Evolutionary conservation across 2,113 vertebrate genomes (phyloP).

Genomic region (Hemicordylus capensis): DNA sequence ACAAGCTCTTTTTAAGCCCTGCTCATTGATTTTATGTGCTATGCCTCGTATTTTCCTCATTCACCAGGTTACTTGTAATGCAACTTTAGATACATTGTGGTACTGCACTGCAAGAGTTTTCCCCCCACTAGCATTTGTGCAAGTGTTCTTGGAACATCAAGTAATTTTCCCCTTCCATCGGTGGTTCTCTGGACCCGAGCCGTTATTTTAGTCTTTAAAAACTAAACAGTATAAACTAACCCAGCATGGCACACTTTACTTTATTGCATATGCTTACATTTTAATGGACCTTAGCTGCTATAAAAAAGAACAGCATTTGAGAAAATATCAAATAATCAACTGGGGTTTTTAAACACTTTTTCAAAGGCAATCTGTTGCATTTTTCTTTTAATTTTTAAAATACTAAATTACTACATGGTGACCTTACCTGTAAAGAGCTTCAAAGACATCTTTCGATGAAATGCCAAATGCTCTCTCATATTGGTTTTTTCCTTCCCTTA

Average conservation of each 20-base stretch:
- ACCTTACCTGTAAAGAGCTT: slow-evolving; percentile 88
- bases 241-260: not conserved
- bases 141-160: no score
- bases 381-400: not conserved
- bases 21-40: no score
- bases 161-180: no score
- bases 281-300: not conserved
- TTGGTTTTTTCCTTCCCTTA: slow-evolving; percentile 87
- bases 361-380: not conserved
- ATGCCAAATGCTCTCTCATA: slow-evolving; percentile 83
- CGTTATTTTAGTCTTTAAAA: no score
- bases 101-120: no score
- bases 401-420: not conserved
- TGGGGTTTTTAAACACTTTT: not conserved
- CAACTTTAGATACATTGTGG: no score
- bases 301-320: not conserved
- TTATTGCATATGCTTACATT: not conserved
- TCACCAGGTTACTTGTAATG: no score
- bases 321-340: not conserved
- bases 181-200: no score
- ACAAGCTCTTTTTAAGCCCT: no score
- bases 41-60: no score
- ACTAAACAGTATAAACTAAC: not conserved
- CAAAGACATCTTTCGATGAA: slow-evolving; percentile 80
- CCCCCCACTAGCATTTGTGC: no score